Percentiles rank a stretch among this genome's conserved stretches.
phyloP scores from a whole-genome alignment of 1,140 invertebrate species.

The Bathynomus jamesi region DNA sequence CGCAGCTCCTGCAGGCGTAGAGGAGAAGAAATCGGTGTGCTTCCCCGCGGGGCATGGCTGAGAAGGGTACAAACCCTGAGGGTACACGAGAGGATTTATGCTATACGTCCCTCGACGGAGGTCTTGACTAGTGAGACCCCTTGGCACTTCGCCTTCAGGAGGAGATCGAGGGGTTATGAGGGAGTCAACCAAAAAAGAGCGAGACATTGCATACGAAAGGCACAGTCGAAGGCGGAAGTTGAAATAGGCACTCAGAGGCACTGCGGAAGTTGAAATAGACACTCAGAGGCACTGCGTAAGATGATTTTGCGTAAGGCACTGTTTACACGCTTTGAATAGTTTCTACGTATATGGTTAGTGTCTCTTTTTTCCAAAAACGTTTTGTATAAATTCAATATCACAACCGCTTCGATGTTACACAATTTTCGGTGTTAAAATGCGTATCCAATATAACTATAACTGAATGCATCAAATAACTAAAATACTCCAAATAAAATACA shows the following conservation, averaged over 20 bases:
- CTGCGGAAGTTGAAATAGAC: too few relatives aligned
- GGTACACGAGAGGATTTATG: constrained; percentile 22
- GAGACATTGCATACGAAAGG: constrained; percentile 30
- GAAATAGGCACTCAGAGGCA: too few relatives aligned
- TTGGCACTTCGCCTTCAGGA: constrained; percentile 9
- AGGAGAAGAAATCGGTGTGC: constrained; percentile 23
- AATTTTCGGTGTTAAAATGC: too few relatives aligned
- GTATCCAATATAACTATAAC: too few relatives aligned
- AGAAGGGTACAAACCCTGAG: constrained; percentile 9
- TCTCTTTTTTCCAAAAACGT: too few relatives aligned
- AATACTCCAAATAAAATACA: too few relatives aligned
- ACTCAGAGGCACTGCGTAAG: not conserved
- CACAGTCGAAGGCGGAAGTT: too few relatives aligned
- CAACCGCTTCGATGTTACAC: too few relatives aligned
- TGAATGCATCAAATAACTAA: too few relatives aligned
- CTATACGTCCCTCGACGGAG: constrained; percentile 18
- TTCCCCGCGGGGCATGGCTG: constrained; percentile 23
- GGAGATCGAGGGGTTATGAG: constrained; percentile 32
- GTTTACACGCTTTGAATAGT: too few relatives aligned
- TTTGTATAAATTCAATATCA: too few relatives aligned
- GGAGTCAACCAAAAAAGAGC: constrained; percentile 40
- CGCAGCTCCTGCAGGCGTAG: constrained; percentile 27
- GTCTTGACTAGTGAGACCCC: constrained; percentile 17
- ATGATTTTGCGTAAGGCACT: not conserved
- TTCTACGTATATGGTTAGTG: too few relatives aligned